Evolutionary conservation across 1,140 invertebrate species (phyloP), one percentile per base, ranked within the genome.

Genomic region (Lasaia peninsularis): DNA sequence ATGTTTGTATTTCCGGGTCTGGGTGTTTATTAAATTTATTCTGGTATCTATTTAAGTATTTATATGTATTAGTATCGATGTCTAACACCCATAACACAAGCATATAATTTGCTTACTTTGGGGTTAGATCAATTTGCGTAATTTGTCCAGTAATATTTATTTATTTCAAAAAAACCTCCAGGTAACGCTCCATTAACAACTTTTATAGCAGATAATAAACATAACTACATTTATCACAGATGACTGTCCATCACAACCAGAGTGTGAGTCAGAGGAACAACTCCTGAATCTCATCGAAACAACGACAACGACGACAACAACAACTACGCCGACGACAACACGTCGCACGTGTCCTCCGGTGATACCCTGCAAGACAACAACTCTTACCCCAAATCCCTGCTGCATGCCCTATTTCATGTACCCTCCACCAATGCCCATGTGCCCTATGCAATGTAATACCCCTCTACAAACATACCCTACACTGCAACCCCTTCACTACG

Each of bases 181-280:
- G n/a, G 11, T 35, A 18, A 18, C 37, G 34, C 12, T 37, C 8
- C 11, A 18, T 16, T 40, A 9, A 40, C 0, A 40, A 2, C 0
- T n/a, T n/a, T n/a, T n/a, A n/a, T n/a, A n/a, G n/a, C n/a, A n/a
- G n/a, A n/a, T n/a, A n/a, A n/a, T n/a, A n/a, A n/a, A n/a, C n/a
- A n/a, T 5, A 10, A 12, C n/a, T 34, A 35, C 21, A 20, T 2
- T 33, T 37, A 11, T 50, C 48, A 1, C 54, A 65, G 60, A 58
- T n/a, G 69, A 59, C 6, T 79, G 77, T 35, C 66, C 65, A 12
- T 59, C 66, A 9, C 62, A 66, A 4, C 64, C 67, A 9, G 37
- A 49, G 1, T 72, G 74, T 50, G 67, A 69, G 0, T 52, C 62
- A 0, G 64, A 67, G 0, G 37, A 56, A 0, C 63, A 71, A 7